Evolutionary conservation across 1,140 invertebrate genomes (phyloP), one percentile per base, ranked within the genome.

Genomic region (Euschistus heros): DNA sequence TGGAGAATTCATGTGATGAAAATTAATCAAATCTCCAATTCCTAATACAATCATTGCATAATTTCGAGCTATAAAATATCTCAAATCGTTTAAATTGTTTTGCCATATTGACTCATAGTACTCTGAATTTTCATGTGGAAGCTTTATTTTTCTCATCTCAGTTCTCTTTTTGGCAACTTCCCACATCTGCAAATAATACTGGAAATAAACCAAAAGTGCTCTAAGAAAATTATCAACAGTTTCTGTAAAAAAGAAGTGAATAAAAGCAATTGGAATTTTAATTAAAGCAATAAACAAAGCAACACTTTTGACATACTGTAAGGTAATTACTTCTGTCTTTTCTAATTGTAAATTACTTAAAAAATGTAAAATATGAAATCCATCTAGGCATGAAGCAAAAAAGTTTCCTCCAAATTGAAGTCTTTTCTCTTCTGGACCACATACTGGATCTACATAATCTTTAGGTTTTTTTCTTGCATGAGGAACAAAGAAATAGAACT

Each of bases 21-120:
- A 57, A 57, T 26, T 57, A 17, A 8, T 6, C 54, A 57, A 24
- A 15, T 22, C 24, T 14, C n/a, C n/a, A 8, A 24, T 26, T 24
- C 18, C 24, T 24, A 20, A 7, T 24, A 57, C 4, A 8, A 57
- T 57, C 24, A 57, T 57, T 10, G 24, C 15, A 26, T 57, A 57
- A 26, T 26, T 57, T 26, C 54, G 54, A 26, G 54, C 54, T 24
- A 57, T 26, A 26, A 57, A 57, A 27, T 24, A 57, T 26, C 54
- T 57, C n/a, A 57, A 24, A 24, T 57, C 54, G 26, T 57, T 57
- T 14, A 57, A 26, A 57, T 57, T 57, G 4, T 26, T 57, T 22
- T 57, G 20, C 54, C 54, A 57, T 8, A 24, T 15, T 57, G 20
- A 24, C 15, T 57, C 54, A 24, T 24, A 24, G 15, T 22, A 26